These are phyloP conservation scores for Halcyon senegalensis DNA, from an alignment of 2,113 vertebrate species.

Conservation along the genomic window DNA sequence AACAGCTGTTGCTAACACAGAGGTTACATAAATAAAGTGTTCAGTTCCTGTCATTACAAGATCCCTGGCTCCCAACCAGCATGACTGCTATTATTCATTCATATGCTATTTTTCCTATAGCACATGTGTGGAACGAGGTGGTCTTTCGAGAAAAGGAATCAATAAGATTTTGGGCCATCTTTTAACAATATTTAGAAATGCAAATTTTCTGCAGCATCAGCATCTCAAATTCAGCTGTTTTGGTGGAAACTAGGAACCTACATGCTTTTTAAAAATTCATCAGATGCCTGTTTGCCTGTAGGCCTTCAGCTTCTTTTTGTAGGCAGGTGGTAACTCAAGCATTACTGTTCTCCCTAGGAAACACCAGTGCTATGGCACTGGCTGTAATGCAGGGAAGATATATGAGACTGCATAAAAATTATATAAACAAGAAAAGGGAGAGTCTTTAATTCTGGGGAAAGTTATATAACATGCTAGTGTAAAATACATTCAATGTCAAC, in stretches of 20 bases:
- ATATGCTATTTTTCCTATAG: neutral
- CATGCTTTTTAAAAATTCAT: neutral
- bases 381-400: neutral
- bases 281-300: neutral
- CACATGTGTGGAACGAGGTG: neutral
- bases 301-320: neutral
- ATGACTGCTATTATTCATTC: neutral
- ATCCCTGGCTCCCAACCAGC: neutral
- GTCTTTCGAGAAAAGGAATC: neutral
- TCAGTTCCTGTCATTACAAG: slow-evolving; percentile 33
- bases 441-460: neutral
- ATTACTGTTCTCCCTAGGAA: neutral
- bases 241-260: neutral
- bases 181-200: neutral
- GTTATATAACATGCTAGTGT: neutral
- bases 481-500: neutral
- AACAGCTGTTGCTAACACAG: slow-evolving; percentile 1
- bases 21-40: slow-evolving; percentile 46
- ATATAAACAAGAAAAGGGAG: neutral
- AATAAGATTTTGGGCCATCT: neutral
- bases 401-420: neutral
- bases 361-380: neutral
- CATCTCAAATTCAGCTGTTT: neutral
- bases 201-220: neutral
- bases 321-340: neutral